phyloP scores from a whole-genome alignment of 2,797 vertebrate genomes.

The Hydrolagus colliei region DNA sequence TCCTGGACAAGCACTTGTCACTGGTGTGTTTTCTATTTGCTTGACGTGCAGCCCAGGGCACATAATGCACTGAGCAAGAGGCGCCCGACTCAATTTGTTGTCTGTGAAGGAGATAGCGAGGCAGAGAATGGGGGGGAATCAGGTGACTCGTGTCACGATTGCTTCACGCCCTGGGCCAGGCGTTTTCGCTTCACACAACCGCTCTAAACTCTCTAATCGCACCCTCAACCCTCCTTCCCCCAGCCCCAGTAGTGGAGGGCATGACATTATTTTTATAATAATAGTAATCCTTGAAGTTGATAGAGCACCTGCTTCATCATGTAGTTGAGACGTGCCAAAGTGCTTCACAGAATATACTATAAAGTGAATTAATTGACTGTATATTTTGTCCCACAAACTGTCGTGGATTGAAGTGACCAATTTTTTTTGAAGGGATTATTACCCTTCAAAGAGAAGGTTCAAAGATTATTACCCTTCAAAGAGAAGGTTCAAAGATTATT shows the following conservation, averaged over 20 bases:
- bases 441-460: no score
- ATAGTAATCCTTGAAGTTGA: background rate
- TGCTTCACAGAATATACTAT: background rate
- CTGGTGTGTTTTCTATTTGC: no score
- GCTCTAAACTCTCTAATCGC: background rate
- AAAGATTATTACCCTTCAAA: no score
- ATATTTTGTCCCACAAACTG: background rate
- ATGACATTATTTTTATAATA: background rate
- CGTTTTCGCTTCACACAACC: no score
- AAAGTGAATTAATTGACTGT: background rate
- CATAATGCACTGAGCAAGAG: background rate
- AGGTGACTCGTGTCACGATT: background rate
- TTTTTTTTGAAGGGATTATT: no score
- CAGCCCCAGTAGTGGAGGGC: no score
- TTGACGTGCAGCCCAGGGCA: background rate
- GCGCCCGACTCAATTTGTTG: background rate
- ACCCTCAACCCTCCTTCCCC: background rate
- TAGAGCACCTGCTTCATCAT: no score
- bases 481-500: no score
- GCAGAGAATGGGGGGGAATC: background rate
- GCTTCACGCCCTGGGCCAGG: background rate
- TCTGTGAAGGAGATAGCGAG: background rate
- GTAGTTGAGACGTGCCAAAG: background rate
- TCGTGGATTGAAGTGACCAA: no score
- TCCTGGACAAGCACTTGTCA: background rate